A percentile compares a stretch with the other conserved stretches of the same genome.
Evolutionary conservation across 2,797 vertebrate genomes (phyloP).

Genomic region (Sebastes steindachneri): DNA sequence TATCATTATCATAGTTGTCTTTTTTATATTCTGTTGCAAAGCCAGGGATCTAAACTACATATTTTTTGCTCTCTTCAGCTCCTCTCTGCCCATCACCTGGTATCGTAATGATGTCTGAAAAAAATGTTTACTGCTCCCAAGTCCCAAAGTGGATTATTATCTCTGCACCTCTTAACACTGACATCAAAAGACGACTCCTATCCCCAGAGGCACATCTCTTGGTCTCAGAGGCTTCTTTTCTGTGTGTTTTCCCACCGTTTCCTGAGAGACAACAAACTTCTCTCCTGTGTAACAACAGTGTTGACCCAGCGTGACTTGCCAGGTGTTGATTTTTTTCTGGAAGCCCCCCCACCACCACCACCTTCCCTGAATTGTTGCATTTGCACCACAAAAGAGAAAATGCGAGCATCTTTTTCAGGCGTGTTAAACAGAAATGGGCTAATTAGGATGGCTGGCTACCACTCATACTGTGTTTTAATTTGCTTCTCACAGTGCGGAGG

Average conservation of each 20-base stretch:
- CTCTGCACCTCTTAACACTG: constrained; percentile 55
- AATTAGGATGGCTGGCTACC: constrained; percentile 55
- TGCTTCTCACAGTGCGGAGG: constrained; percentile 38
- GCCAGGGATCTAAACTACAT: not conserved
- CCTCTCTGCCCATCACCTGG: constrained; percentile 33
- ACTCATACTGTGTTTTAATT: constrained; percentile 58
- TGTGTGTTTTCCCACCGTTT: constrained; percentile 30
- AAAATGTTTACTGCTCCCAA: constrained; percentile 51
- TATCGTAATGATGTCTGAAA: constrained; percentile 48
- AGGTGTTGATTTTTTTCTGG: constrained; percentile 53
- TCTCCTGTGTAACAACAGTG: constrained; percentile 37
- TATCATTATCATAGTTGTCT: not conserved
- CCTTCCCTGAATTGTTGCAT: constrained; percentile 39
- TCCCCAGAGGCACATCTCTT: constrained; percentile 35
- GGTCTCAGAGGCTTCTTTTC: constrained; percentile 30
- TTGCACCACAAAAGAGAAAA: constrained; percentile 42
- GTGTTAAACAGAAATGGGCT: constrained; percentile 45
- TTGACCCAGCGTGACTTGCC: constrained; percentile 32
- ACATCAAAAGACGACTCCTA: constrained; percentile 62
- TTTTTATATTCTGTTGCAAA: not conserved
- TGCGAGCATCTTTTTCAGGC: constrained; percentile 1
- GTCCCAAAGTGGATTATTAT: constrained; percentile 75
- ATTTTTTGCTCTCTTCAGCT: constrained; percentile 6
- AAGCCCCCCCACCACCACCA: not conserved
- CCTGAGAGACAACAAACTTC: constrained; percentile 43